phyloP scores from a whole-genome alignment of 1,140 invertebrate genomes.

The Halictus rubicundus region DNA sequence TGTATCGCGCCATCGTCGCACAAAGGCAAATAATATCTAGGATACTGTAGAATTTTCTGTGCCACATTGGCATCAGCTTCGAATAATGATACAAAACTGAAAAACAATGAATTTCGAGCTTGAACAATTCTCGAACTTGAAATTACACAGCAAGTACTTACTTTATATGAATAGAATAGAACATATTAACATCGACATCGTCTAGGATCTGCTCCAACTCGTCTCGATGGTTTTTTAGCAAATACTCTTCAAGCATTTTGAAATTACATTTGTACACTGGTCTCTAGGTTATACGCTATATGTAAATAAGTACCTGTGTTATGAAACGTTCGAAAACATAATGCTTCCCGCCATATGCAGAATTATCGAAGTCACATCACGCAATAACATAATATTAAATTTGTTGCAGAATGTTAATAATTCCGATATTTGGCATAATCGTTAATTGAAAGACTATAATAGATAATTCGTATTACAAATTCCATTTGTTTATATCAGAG shows the following conservation, averaged over 20 bases:
- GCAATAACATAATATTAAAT: no score
- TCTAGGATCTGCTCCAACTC: conserved; percentile 79
- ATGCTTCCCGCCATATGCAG: no score
- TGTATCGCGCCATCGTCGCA: conserved; percentile 84
- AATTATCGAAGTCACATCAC: no score
- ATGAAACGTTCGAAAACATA: no score
- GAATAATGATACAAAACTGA: conserved; percentile 85
- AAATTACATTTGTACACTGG: background rate
- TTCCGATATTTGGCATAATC: no score
- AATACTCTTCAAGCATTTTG: conserved; percentile 74
- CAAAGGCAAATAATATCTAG: conserved; percentile 81
- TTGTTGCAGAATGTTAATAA: no score
- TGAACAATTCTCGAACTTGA: background rate
- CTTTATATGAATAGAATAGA: conserved; percentile 80
- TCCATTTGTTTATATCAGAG: no score
- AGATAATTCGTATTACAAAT: no score
- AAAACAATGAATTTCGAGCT: background rate
- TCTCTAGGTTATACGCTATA: no score
- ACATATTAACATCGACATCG: conserved; percentile 67
- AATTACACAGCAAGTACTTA: conserved; percentile 61
- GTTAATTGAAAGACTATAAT: no score
- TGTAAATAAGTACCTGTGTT: no score
- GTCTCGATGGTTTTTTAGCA: conserved; percentile 70
- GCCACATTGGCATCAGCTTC: conserved; percentile 82
- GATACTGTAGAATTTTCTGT: conserved; percentile 81